A percentile compares a stretch with the other conserved stretches of the same genome.
phyloP scores from a whole-genome alignment of 2,113 vertebrate genomes.

The Australoheros scitulus region DNA sequence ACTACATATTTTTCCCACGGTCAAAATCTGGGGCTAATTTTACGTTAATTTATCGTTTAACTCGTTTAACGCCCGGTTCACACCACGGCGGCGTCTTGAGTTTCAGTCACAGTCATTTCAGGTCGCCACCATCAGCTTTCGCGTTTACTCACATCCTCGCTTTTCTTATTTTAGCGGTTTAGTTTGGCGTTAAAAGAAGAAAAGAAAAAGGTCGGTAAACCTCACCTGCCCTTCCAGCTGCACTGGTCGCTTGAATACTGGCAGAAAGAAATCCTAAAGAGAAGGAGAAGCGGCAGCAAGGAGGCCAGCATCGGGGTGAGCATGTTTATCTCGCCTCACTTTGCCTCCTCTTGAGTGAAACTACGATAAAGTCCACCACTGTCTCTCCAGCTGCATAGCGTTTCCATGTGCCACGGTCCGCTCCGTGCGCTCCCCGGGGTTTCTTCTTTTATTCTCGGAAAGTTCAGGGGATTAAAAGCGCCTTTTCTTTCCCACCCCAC shows the following conservation, averaged over 20 bases:
- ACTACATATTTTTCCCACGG: neutral
- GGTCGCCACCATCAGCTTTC: neutral
- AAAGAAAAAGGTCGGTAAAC: fast-evolving
- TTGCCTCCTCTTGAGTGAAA: slow-evolving; percentile 60
- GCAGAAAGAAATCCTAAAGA: slow-evolving; percentile 80
- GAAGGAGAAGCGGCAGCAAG: slow-evolving; percentile 76
- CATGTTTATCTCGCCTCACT: slow-evolving; percentile 77
- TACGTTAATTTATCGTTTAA: neutral
- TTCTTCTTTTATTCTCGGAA: neutral
- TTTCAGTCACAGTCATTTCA: slow-evolving; percentile 30
- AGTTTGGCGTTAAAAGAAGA: neutral
- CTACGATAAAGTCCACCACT: slow-evolving; percentile 51
- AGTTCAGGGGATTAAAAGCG: neutral
- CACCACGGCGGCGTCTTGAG: neutral
- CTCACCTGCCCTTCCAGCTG: slow-evolving; percentile 97
- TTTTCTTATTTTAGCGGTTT: neutral
- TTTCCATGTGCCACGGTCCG: slow-evolving; percentile 59
- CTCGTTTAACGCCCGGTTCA: neutral
- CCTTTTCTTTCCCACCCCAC: neutral
- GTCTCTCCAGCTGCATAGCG: slow-evolving; percentile 68
- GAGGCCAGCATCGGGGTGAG: slow-evolving; percentile 75
- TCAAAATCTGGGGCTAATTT: no score
- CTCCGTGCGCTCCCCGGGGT: neutral
- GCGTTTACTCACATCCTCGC: neutral
- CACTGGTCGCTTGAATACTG: slow-evolving; percentile 97